A percentile compares a stretch with the other conserved stretches of the same genome.
These are phyloP conservation scores for Alectura lathami DNA, from an alignment of 2,113 vertebrate species.

Conservation along the genomic window DNA sequence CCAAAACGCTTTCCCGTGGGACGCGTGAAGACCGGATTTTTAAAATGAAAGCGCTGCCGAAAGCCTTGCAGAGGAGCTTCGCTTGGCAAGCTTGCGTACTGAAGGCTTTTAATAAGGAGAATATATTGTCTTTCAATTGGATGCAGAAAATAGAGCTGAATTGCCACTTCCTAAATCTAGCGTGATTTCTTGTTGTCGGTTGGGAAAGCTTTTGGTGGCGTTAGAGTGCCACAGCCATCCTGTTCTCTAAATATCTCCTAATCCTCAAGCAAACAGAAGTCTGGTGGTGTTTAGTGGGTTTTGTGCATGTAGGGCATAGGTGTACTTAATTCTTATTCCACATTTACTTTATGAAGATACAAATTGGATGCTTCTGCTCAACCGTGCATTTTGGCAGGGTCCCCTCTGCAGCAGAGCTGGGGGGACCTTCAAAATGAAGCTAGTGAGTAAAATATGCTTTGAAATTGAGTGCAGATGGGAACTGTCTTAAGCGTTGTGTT, in stretches of 20 bases:
- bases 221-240: slow-evolving; percentile 7
- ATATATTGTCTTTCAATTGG: background rate
- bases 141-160: slow-evolving; percentile 38
- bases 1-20: slow-evolving; percentile 19
- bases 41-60: slow-evolving; percentile 23
- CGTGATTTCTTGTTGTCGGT: background rate
- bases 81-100: background rate
- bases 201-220: slow-evolving; percentile 3
- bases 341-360: background rate
- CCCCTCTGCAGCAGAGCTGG: background rate
- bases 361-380: slow-evolving; percentile 6
- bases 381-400: slow-evolving; percentile 33
- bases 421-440: slow-evolving; percentile 42
- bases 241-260: slow-evolving; percentile 47
- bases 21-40: background rate
- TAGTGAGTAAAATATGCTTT: slow-evolving; percentile 68
- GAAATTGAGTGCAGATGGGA: slow-evolving; percentile 63
- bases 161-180: slow-evolving; percentile 36
- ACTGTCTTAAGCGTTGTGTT: slow-evolving; percentile 33
- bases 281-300: slow-evolving; percentile 17
- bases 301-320: background rate
- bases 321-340: background rate
- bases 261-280: slow-evolving; percentile 2
- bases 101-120: slow-evolving; percentile 12
- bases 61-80: slow-evolving; percentile 2